These are phyloP conservation scores for Anastrepha obliqua DNA, from an alignment of 1,140 invertebrate genomes.

Conservation along the genomic window DNA sequence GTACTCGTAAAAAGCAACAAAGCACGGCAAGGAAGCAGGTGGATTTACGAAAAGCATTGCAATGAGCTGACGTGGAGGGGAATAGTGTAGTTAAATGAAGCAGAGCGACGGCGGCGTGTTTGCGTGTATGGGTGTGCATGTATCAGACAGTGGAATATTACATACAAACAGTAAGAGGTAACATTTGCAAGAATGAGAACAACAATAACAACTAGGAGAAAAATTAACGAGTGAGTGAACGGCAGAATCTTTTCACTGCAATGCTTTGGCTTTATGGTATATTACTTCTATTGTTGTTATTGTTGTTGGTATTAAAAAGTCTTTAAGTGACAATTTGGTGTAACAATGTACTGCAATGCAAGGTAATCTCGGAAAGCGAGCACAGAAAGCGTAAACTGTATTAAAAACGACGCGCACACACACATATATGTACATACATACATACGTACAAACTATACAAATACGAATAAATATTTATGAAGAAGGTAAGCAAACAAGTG, in stretches of 20 bases:
- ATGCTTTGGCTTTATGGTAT: slow-evolving; percentile 3
- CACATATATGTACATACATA: background rate
- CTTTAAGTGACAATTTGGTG: background rate
- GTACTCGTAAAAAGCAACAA: background rate
- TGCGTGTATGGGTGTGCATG: background rate
- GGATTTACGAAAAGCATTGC: background rate
- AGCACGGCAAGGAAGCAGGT: background rate
- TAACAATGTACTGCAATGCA: background rate
- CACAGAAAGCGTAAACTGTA: background rate
- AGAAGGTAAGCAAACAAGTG: background rate
- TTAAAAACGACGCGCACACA: background rate
- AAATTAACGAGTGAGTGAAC: background rate
- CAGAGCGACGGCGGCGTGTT: background rate
- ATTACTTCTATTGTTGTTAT: background rate
- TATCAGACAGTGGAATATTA: background rate
- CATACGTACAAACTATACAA: slow-evolving; percentile 38
- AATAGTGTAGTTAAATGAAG: background rate
- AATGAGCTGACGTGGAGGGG: background rate
- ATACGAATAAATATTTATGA: background rate
- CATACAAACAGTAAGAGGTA: no score
- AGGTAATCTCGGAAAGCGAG: background rate
- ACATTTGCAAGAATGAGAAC: background rate
- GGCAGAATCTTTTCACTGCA: background rate
- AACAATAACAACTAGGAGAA: background rate
- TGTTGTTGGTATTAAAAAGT: background rate